Base-by-base conservation (phyloP, 2,113 vertebrate species). In the Conger conger region DNA sequence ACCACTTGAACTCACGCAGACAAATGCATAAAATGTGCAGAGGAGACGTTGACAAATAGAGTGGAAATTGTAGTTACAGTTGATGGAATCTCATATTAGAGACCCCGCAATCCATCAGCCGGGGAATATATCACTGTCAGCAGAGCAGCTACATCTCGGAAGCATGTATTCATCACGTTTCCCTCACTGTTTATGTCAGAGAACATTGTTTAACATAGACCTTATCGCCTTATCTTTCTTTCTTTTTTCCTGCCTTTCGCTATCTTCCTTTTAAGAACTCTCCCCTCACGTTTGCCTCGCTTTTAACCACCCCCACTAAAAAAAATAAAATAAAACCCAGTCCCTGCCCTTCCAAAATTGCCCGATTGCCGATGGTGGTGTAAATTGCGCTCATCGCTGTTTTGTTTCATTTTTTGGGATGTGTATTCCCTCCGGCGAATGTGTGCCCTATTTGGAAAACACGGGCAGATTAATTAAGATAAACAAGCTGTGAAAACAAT, bases 21-120 rank as follows among this genome's bases (percentile, higher is more conserved):
- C 76, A 79, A 85, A 85, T 84, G 73, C 76, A 82, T 63, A 83
- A 86, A 88, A 86, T 89, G 86, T 86, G 83, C 73, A 81, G 80
- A 92, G 84, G 86, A 89, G 85, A 57, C 84, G 91, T 89, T 93
- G 92, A 94, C 90, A 93, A 91, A 93, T 94, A 90, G 87, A 90
- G 88, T 87, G 80, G 40, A 53, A 88, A 85, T 38, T 85, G 89
- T 81, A 83, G 87, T 86, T 79, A 82, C 81, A 68, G 82, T 82
- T 81, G 84, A 89, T 80, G 87, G 88, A 89, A 88, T 89, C 88
- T 88, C 86, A 87, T 87, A 84, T 85, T 86, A 33, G 82, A 87
- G 90, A 81, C 77, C 33, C 37, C 89, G 89, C 89, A 88, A 94
- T 94, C 90, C 89, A 92, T 94, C 93, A 92, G 40, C n/a, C 40